Conservation (phyloP, 2,113 vertebrate species). For the Microcebus griseorufus region DNA sequence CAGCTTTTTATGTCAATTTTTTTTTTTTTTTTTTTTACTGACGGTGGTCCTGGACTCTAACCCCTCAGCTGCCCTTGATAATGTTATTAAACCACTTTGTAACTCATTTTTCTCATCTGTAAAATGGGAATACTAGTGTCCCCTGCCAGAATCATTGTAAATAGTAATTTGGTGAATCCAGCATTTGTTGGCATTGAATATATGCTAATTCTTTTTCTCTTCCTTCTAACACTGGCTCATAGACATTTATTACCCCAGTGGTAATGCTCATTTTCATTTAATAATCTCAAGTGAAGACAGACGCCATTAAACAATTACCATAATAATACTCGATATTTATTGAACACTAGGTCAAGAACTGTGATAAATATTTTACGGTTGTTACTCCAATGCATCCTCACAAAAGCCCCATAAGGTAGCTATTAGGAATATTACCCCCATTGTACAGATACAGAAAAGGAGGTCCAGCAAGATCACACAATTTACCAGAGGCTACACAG, state of each 20-base stretch:
- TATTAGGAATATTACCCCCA: too few species aligned
- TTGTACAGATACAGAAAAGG: too few species aligned
- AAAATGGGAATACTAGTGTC: not conserved
- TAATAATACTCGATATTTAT: not conserved
- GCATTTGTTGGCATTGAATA: not conserved
- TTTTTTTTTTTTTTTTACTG: not conserved
- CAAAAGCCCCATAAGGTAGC: too few species aligned
- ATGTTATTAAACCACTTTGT: not conserved
- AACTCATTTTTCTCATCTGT: not conserved
- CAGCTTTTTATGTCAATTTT: not conserved
- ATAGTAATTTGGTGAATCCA: not conserved
- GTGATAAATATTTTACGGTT: not conserved
- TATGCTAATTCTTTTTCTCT: not conserved
- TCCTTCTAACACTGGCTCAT: not conserved
- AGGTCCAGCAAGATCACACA: too few species aligned
- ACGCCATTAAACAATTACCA: not conserved
- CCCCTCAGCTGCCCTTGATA: not conserved
- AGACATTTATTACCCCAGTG: not conserved
- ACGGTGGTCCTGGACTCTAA: not conserved
- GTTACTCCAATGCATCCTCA: too few species aligned
- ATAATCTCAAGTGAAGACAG: not conserved
- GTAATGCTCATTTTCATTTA: not conserved
- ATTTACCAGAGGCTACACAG: too few species aligned
- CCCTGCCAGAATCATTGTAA: not conserved
- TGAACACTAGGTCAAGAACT: not conserved